Base-by-base conservation (phyloP, 2,797 vertebrate species). In the Spheniscus humboldti region DNA sequence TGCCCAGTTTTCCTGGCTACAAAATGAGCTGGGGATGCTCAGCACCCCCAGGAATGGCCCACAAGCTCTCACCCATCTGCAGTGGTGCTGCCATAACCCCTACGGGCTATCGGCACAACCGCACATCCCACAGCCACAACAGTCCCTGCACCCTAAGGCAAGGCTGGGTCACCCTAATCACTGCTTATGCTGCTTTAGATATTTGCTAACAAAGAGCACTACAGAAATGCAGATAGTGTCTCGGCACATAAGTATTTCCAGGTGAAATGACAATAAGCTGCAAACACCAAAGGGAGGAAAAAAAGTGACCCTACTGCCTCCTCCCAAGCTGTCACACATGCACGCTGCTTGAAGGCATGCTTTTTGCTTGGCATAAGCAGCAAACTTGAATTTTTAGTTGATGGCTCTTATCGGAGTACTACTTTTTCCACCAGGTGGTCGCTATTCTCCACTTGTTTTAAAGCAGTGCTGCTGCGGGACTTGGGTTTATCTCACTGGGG, bases 31-130 rank as follows among this genome's bases (percentile, higher is more conserved):
- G 2, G 33, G 52, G 47, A 69, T 55, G 35, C 39, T 82, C 35
- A 56, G 55, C 33, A 57, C 25, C 14, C 31, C 53, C 35, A 33
- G 41, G 24, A 91, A 83, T 0, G 9, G 39, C 48, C 7, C 2
- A 2, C 0, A 6, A 92, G 16, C 30, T 80, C 73, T 41, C 1
- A 1, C 11, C 17, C 8, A 1, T 7, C 47, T 63, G 62, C 53
- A 13, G 0, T 0, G 0, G 53, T 0, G 6, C 75, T 93, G 53
- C 85, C 0, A 0, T 37, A 62, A 85, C 2, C 20, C 50, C 48
- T 18, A 14, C 0, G 5, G 37, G 35, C 83, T 63, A 6, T 27
- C 0, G 0, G 27, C 63, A 80, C 43, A 37, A 35, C 35, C 18
- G 5, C 43, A 37, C 18, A 9, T 12, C n/a, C 39, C 71, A 45